Evolutionary conservation across 2,888 invertebrate species (phyloP).

Genomic region (Thymelicus lineola): DNA sequence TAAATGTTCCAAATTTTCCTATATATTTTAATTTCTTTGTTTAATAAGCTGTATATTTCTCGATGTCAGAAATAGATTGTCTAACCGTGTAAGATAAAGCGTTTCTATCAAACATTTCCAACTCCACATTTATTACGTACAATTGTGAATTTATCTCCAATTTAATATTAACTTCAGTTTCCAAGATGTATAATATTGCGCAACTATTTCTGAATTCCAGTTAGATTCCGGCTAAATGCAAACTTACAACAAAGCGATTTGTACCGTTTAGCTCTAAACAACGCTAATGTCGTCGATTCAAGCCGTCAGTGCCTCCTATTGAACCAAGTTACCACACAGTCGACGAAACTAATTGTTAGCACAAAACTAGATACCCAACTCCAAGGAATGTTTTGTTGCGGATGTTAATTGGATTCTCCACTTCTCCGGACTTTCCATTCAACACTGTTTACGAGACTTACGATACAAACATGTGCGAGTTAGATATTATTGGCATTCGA

Average conservation of each 20-base stretch:
- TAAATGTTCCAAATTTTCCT: too few species aligned
- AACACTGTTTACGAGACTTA: conserved; percentile 14
- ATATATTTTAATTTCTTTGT: too few species aligned
- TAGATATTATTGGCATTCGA: not conserved
- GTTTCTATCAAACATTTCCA: too few species aligned
- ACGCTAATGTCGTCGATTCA: conserved; percentile 49
- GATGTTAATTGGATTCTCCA: conserved; percentile 41
- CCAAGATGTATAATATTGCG: conserved; percentile 50
- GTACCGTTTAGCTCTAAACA: conserved; percentile 52
- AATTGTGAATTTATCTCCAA: too few species aligned
- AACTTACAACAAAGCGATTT: conserved; percentile 65
- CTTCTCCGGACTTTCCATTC: conserved; percentile 33
- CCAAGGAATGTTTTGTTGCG: conserved; percentile 39
- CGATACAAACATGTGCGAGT: conserved; percentile 4
- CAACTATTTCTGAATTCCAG: conserved; percentile 58
- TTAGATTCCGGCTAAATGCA: conserved; percentile 61
- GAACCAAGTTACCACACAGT: conserved; percentile 26
- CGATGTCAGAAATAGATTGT: too few species aligned
- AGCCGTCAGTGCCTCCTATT: conserved; percentile 39
- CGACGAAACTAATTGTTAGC: conserved; percentile 44
- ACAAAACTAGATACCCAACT: conserved; percentile 38
- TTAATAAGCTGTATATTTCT: too few species aligned
- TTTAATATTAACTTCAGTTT: not conserved
- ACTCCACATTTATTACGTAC: too few species aligned
- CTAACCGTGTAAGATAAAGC: too few species aligned